Percentiles rank a stretch among this genome's conserved stretches.
These are phyloP conservation scores for Tribolium freemani DNA, from an alignment of 2,888 invertebrate species.

Conservation along the genomic window DNA sequence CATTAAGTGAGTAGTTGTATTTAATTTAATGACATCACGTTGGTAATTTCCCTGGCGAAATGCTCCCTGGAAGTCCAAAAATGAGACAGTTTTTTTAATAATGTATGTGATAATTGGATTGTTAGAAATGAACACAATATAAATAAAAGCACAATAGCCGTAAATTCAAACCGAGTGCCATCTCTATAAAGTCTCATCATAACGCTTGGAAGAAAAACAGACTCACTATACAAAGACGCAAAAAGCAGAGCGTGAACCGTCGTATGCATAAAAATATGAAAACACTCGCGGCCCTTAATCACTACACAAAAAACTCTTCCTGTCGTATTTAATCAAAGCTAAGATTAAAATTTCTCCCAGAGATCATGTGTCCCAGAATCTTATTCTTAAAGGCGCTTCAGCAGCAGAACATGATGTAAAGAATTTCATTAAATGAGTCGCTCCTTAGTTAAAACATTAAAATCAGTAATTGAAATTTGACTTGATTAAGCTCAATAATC, in stretches of 20 bases:
- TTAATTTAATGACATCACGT: constrained; percentile 4
- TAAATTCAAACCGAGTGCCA: background rate
- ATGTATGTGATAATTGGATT: background rate
- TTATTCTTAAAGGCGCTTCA: background rate
- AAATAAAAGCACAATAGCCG: background rate
- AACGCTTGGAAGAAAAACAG: background rate
- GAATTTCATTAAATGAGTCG: constrained; percentile 8
- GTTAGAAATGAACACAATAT: constrained; percentile 1
- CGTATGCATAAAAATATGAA: constrained; percentile 11
- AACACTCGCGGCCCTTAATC: constrained; percentile 4
- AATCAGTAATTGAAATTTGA: constrained; percentile 16
- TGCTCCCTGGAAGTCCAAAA: background rate
- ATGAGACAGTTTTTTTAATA: background rate
- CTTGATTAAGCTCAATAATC: constrained; percentile 28
- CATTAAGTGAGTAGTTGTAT: background rate
- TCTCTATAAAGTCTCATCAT: background rate
- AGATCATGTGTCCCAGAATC: constrained; percentile 1
- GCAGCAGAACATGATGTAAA: background rate
- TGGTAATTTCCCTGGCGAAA: constrained; percentile 15
- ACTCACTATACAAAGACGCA: background rate
- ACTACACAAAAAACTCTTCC: background rate
- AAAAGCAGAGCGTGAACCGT: background rate
- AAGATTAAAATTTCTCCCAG: constrained; percentile 4
- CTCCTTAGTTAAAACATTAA: background rate
- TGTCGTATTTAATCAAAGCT: constrained; percentile 7